Base-by-base conservation (phyloP, 2,113 vertebrate genomes). In the Solea senegalensis region DNA sequence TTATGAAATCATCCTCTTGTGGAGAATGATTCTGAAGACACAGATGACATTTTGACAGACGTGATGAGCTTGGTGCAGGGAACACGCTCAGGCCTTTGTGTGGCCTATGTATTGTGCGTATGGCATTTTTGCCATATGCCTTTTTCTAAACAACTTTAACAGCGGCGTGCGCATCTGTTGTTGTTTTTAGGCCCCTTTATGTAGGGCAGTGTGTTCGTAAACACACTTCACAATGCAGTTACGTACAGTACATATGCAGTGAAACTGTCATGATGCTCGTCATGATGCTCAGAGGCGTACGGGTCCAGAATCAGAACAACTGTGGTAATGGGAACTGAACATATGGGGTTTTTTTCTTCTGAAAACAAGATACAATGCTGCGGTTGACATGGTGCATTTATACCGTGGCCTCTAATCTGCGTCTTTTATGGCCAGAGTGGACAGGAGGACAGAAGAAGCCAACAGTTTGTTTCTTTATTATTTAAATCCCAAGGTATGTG, bases 131-230 rank as follows among this genome's bases (percentile, higher is more conserved):
- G 45, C 65, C 43, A 76, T n/a, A 51, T 58, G 16, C 34, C 39
- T 43, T 9, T 15, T 27, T n/a, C 69, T 26, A 40, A 56, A 1
- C 64, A 65, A 65, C 65, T 52, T 63, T 46, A 53, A 52, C 55
- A 59, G 62, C 63, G 27, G 80, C 48, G 26, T 46, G 72, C 71
- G 64, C 78, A 71, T 79, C 78, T 82, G 78, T 76, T 70, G 9
- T 34, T 84, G 63, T 86, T 81, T 82, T 13, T 39, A 5, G 48
- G 74, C 15, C 26, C 53, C 44, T 59, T 63, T 13, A 53, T 27
- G 40, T 52, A 13, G 43, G 9, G 28, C 69, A 74, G 39, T 60
- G 27, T 41, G 26, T 65, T 56, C 64, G 66, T 54, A 66, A 57
- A 57, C 69, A 59, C 28, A 45, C 11, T 45, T 45, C 5, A 45